These are phyloP conservation scores for Cydia amplana DNA, from an alignment of 1,140 invertebrate genomes.

Conservation along the genomic window DNA sequence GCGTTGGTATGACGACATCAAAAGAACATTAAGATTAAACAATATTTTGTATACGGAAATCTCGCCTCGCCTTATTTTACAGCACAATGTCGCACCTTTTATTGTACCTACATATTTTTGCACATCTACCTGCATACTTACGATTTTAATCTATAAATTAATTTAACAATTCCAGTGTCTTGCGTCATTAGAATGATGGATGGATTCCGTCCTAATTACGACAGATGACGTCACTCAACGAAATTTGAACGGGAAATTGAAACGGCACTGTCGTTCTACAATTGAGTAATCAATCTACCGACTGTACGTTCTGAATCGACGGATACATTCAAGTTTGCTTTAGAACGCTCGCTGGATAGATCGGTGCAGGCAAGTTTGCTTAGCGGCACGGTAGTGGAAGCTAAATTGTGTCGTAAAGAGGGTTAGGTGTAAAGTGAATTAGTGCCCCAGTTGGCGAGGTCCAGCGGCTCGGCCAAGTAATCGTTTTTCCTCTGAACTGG, in stretches of 20 bases:
- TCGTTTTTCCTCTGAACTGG: constrained; percentile 31
- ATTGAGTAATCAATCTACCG: constrained; percentile 35
- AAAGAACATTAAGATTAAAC: too few species aligned
- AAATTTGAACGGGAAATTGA: constrained; percentile 49
- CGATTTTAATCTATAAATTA: neutral
- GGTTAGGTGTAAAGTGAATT: constrained; percentile 31
- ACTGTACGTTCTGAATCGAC: constrained; percentile 22
- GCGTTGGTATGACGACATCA: too few species aligned
- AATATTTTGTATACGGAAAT: too few species aligned
- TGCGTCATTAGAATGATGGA: constrained; percentile 60
- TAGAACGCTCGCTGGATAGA: neutral
- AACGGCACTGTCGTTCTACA: constrained; percentile 43
- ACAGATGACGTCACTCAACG: constrained; percentile 51
- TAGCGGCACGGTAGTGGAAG: neutral
- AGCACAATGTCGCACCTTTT: too few species aligned
- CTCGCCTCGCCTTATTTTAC: too few species aligned
- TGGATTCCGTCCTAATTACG: constrained; percentile 54
- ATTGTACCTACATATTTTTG: too few species aligned
- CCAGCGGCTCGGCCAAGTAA: constrained; percentile 23
- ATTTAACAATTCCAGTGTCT: constrained; percentile 27
- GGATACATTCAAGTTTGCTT: constrained; percentile 6
- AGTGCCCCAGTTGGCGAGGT: constrained; percentile 31
- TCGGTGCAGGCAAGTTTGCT: neutral
- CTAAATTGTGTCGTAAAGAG: neutral
- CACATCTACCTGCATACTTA: neutral